Base-by-base conservation (phyloP, 2,888 invertebrate species). In the Conchocele bisecta region DNA sequence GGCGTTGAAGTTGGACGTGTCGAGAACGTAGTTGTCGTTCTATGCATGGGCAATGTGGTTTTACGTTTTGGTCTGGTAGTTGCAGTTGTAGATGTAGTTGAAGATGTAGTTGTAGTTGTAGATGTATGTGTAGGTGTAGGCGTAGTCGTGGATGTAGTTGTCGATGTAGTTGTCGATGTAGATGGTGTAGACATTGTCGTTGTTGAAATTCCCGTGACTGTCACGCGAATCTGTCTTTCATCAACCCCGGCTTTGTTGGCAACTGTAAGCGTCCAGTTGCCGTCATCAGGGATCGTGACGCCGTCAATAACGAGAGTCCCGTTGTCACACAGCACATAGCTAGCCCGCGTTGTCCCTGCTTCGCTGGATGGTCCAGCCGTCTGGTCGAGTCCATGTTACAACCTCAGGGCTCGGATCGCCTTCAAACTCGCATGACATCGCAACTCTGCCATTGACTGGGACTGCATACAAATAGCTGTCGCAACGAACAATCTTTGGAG, bases 351-450 rank as follows among this genome's bases (percentile, higher is more conserved):
- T 17, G 70, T 66, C 33, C 66, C 61, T 29, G 54, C 41, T 0
- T 69, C 77, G 20, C 65, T 54, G 22, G 71, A 66, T 35, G 31
- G n/a, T 58, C 24, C 48, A 56, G 20, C 72, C 75, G 31, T 74
- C 80, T 3, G 81, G 78, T 7, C 61, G 53, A 5, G 50, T 53
- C 81, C 81, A 84, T 29, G 77, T 73, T 9, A 83, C 53, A n/a
- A 74, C 68, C n/a, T n/a, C n/a, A 2, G 84, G 84, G n/a, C 67
- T 58, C 3, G 84, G 84, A 42, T 81, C 80, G 0, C 84, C 84
- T 3, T 71, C 66, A 29, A 73, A 74, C 17, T 46, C 31, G 57
- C 84, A 84, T 6, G 53, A n/a, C 5, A 84, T 74, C 7, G 33
- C 26, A 3, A 78, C 31, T 24, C 46, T 20, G 17, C 65, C 56